Evolutionary conservation across 2,113 vertebrate genomes (phyloP), one percentile per base, ranked within the genome.

Genomic region (Muntiacus muntjak): DNA sequence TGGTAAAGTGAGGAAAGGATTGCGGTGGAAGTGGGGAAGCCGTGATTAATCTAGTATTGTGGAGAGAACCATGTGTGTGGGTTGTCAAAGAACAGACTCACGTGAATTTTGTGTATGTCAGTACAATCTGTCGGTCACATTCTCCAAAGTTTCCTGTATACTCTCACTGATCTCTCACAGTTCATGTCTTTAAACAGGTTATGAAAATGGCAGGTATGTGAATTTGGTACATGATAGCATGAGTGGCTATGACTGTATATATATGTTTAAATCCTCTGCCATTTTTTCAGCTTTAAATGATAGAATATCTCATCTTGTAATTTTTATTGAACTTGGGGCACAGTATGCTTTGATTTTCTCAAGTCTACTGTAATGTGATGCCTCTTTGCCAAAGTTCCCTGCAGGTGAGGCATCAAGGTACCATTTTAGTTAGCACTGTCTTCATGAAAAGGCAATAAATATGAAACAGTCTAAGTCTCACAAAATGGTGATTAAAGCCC

Each of bases 11-110:
- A 67, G 60, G n/a, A n/a, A 58, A 40, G 55, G 64, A 93, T 89
- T 96, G 28, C 88, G 62, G 89, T 96, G 54, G 92, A 71, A 84
- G 50, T 87, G 16, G 93, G 94, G 93, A 98, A 97, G 60, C 67
- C 91, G 79, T 85, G 89, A 47, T 91, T 96, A 97, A 89, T 95
- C 21, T 96, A 96, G 74, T 90, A 95, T 33, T 12, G 12, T 79
- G 45, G 60, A 5, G 81, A 97, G 78, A 97, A 64, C 79, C 3
- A 33, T 78, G 92, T 84, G 25, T 97, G 43, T 40, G 78, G 60
- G 55, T 89, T 97, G 60, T 97, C 78, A 52, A 60, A 96, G 94
- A 95, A 57, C 79, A 67, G 90, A 87, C 95, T 92, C 91, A 0
- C 3, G 13, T 10, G 57, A 94, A 91, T 98, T 97, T 98, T 78